Conservation (phyloP, 2,113 vertebrate genomes). For the Gnathonemus longibarbis region DNA sequence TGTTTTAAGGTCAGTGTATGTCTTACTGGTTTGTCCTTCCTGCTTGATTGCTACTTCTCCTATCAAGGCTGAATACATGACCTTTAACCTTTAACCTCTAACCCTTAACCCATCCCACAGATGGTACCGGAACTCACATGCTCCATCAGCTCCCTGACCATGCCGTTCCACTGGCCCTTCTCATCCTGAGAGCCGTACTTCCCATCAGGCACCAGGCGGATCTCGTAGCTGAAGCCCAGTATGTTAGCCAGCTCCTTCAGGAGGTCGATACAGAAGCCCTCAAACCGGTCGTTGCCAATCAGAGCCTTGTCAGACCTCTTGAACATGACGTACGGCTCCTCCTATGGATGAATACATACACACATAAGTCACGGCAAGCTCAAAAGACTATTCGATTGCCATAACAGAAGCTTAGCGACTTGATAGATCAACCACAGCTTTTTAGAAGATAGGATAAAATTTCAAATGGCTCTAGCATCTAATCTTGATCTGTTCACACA, state of each 20-base stretch:
- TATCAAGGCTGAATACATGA: not conserved
- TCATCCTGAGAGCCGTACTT: conserved; percentile 94
- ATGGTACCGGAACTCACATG: conserved; percentile 73
- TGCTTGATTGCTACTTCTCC: not conserved
- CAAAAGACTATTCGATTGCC: not conserved
- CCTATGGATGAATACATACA: conserved; percentile 55
- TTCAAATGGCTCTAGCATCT: not conserved
- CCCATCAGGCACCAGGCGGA: conserved; percentile 87
- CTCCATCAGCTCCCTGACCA: conserved; percentile 95
- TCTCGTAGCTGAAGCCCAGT: conserved; percentile 91
- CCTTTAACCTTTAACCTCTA: not conserved
- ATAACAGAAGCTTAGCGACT: not conserved
- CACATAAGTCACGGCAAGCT: not conserved
- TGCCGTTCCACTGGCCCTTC: conserved; percentile 97
- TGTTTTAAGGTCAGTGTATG: not conserved
- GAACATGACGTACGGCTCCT: conserved; percentile 98
- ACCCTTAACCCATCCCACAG: not conserved
- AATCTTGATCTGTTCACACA: not conserved
- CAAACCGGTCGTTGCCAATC: conserved; percentile 89
- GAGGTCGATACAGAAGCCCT: conserved; percentile 96
- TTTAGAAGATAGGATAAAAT: not conserved
- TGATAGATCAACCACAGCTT: not conserved
- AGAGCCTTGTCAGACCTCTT: conserved; percentile 90
- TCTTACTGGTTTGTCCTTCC: not conserved
- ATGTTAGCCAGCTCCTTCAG: conserved; percentile 86